A percentile compares a stretch with the other conserved stretches of the same genome.
phyloP scores from a whole-genome alignment of 1,140 invertebrate species.

The Zaprionus ghesquierei region DNA sequence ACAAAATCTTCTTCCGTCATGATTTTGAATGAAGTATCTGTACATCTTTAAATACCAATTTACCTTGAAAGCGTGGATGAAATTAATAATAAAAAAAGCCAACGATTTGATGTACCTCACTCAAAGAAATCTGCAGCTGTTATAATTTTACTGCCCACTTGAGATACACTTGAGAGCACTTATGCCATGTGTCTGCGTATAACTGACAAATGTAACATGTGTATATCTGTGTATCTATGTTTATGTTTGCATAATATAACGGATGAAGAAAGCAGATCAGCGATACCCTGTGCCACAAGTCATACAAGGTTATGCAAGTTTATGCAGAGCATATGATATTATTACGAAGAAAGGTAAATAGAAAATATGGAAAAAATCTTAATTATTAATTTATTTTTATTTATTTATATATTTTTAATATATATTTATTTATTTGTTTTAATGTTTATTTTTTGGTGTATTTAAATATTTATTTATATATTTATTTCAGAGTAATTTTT shows the following conservation, averaged over 20 bases:
- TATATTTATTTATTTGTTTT: too few species aligned
- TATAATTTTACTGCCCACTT: conserved; percentile 70
- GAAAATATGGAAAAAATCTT: too few species aligned
- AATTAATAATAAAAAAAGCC: conserved; percentile 2
- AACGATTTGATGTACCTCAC: conserved; percentile 22
- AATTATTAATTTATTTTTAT: too few species aligned
- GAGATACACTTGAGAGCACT: conserved; percentile 1
- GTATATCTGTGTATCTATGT: background rate
- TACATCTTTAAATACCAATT: conserved; percentile 56
- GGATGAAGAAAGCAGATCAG: background rate
- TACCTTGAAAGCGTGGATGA: conserved; percentile 53
- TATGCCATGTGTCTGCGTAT: background rate
- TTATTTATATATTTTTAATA: too few species aligned
- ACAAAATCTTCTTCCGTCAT: conserved; percentile 41
- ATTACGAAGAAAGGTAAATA: too few species aligned
- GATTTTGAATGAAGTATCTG: conserved; percentile 12
- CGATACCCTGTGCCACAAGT: too few species aligned
- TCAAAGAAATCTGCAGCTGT: conserved; percentile 43
- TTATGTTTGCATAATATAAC: background rate
- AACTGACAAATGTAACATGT: conserved; percentile 8
- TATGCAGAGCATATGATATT: too few species aligned
- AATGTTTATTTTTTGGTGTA: too few species aligned
- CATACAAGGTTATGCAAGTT: too few species aligned
- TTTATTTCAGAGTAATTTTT: too few species aligned
- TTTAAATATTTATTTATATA: too few species aligned